Percentiles rank a stretch among this genome's conserved stretches.
Conservation (phyloP, 2,888 invertebrate genomes). For the Protula sp. region DNA sequence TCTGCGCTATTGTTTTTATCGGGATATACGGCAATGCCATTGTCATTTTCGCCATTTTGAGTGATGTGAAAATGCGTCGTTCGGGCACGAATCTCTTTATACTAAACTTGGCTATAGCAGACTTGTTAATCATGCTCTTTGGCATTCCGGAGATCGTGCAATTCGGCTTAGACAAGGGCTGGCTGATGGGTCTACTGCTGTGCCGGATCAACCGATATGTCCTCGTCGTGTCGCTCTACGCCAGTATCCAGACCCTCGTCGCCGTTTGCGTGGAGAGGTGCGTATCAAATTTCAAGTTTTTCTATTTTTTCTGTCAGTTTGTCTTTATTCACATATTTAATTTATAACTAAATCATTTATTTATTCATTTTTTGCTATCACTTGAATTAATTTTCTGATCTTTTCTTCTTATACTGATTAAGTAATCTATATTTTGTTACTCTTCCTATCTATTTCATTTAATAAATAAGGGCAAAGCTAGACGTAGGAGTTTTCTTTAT, state of each 20-base stretch:
- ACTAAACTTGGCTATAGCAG: too few species aligned
- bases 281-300: slow-evolving; percentile 12
- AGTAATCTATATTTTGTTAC: too few species aligned
- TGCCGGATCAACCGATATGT: slow-evolving; percentile 45
- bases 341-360: too few species aligned
- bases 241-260: slow-evolving; percentile 54
- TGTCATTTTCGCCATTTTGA: slow-evolving; percentile 49
- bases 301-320: neutral
- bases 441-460: too few species aligned
- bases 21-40: slow-evolving; percentile 49
- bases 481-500: too few species aligned
- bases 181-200: slow-evolving; percentile 39
- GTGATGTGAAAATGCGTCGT: slow-evolving; percentile 48
- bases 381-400: too few species aligned
- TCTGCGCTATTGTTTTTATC: slow-evolving; percentile 42
- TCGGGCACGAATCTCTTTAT: too few species aligned
- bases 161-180: slow-evolving; percentile 48
- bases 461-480: too few species aligned
- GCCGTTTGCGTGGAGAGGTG: slow-evolving; percentile 55
- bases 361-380: too few species aligned
- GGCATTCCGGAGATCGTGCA: slow-evolving; percentile 52
- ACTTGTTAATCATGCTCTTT: too few species aligned
- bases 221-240: slow-evolving; percentile 54
- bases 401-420: too few species aligned
- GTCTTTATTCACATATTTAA: neutral